Conservation (phyloP, 2,797 vertebrate genomes). For the Ataeniobius toweri region DNA sequence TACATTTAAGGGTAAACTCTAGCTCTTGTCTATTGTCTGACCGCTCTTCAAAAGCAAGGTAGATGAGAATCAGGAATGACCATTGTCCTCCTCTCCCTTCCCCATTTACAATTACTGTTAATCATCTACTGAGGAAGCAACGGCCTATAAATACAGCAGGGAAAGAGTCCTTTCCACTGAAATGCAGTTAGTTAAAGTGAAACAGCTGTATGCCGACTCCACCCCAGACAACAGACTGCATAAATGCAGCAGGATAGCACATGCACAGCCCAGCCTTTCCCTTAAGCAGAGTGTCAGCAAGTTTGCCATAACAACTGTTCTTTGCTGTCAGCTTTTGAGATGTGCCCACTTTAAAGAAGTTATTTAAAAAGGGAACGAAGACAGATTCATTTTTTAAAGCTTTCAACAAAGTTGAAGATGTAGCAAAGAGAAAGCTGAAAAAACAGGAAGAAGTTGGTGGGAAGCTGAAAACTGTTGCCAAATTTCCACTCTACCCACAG, state of each 20-base stretch:
- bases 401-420: constrained; percentile 12
- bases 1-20: neutral
- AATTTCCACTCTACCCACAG: constrained; percentile 20
- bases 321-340: neutral
- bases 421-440: constrained; percentile 25
- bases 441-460: constrained; percentile 15
- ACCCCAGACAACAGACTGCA: constrained; percentile 44
- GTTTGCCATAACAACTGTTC: constrained; percentile 18
- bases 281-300: constrained; percentile 20
- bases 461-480: constrained; percentile 2
- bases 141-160: neutral
- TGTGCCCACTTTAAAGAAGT: neutral
- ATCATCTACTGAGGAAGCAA: constrained; percentile 15
- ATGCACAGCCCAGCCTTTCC: constrained; percentile 44
- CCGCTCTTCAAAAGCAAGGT: constrained; percentile 15
- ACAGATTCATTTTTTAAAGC: neutral
- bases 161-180: constrained; percentile 27
- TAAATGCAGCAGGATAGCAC: constrained; percentile 50
- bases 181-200: constrained; percentile 40
- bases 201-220: constrained; percentile 52
- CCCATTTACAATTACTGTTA: constrained; percentile 10
- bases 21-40: neutral
- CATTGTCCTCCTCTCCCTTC: neutral
- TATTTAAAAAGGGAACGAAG: constrained; percentile 3
- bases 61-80: constrained; percentile 6